Evolutionary conservation across 2,113 vertebrate species (phyloP).

Genomic region (Tamias sibiricus): DNA sequence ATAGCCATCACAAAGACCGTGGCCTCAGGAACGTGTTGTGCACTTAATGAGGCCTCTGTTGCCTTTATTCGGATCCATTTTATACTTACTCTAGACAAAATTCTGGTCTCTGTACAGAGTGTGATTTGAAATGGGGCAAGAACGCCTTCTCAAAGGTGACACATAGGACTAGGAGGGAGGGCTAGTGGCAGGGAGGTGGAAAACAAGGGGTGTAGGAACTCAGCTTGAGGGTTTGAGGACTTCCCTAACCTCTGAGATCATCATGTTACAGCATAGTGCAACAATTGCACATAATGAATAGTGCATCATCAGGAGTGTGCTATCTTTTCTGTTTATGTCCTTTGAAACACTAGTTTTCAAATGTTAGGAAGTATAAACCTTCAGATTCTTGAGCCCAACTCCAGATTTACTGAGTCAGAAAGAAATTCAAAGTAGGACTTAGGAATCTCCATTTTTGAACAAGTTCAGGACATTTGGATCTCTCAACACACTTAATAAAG

Average conservation of each 20-base stretch:
- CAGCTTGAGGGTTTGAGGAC: background rate
- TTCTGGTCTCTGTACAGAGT: background rate
- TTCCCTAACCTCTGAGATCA: background rate
- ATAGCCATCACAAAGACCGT: background rate
- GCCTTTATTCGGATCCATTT: background rate
- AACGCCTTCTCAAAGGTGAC: background rate
- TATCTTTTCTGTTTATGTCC: background rate
- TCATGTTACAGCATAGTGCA: background rate
- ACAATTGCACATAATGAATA: background rate
- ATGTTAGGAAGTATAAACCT: background rate
- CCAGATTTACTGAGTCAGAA: background rate
- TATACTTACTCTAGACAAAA: background rate
- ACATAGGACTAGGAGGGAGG: background rate
- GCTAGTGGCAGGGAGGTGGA: background rate
- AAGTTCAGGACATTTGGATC: background rate
- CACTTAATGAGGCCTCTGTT: background rate
- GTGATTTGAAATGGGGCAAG: background rate
- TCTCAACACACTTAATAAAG: background rate
- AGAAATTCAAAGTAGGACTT: background rate
- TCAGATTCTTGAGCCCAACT: background rate
- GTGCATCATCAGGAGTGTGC: background rate
- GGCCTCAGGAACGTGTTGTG: no score
- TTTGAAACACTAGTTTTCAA: background rate
- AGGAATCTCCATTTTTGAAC: slow-evolving; percentile 9
- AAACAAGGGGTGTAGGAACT: background rate